These are phyloP conservation scores for Drosophila quasianomalipes DNA, from an alignment of 2,888 invertebrate species.

Conservation along the genomic window DNA sequence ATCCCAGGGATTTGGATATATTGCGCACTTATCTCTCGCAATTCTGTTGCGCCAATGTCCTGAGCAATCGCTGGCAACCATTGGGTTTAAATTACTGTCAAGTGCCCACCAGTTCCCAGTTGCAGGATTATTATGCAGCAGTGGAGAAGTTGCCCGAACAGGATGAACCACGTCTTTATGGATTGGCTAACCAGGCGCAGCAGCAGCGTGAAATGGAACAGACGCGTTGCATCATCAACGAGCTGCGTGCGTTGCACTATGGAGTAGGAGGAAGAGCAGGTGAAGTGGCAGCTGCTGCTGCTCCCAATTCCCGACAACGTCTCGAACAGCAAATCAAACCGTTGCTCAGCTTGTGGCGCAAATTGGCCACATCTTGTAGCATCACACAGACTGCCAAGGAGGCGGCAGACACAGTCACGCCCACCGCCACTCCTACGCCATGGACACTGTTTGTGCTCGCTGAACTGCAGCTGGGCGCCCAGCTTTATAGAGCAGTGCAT, in stretches of 20 bases:
- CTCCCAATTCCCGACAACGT: constrained; percentile 55
- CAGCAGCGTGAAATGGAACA: constrained; percentile 81
- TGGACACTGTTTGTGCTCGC: constrained; percentile 83
- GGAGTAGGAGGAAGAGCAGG: constrained; percentile 36
- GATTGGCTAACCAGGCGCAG: constrained; percentile 83
- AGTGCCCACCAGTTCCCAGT: constrained; percentile 82
- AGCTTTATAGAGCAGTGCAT: constrained; percentile 82
- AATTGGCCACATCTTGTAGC: constrained; percentile 87
- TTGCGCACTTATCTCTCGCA: constrained; percentile 87
- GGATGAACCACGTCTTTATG: constrained; percentile 83
- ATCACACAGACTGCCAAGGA: constrained; percentile 73
- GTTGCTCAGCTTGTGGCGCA: constrained; percentile 93
- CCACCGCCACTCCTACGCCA: constrained; percentile 56
- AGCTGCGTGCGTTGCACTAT: constrained; percentile 77
- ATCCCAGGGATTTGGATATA: constrained; percentile 88
- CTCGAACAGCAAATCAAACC: constrained; percentile 89
- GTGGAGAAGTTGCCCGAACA: constrained; percentile 82
- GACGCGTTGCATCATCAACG: constrained; percentile 79
- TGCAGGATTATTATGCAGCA: constrained; percentile 83
- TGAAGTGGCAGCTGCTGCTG: constrained; percentile 5
- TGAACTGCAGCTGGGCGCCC: constrained; percentile 80
- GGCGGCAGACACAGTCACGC: constrained; percentile 37
- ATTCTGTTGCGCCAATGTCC: constrained; percentile 87
- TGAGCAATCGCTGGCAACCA: constrained; percentile 88
- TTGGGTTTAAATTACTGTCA: constrained; percentile 85